These are phyloP conservation scores for Syngnathus floridae DNA, from an alignment of 2,113 vertebrate species.

Conservation along the genomic window DNA sequence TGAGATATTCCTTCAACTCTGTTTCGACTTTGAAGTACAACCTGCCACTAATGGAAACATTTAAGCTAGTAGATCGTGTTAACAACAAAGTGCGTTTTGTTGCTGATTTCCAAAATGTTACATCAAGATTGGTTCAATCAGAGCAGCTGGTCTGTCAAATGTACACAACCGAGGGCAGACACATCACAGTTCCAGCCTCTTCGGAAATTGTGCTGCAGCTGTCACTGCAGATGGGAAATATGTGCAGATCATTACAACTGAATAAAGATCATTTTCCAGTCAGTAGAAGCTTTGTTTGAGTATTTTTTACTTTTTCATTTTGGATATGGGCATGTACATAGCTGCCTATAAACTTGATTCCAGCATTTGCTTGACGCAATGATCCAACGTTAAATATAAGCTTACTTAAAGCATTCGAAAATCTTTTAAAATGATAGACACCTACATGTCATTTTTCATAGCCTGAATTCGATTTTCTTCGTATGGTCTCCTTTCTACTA, in stretches of 20 bases:
- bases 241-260: not conserved
- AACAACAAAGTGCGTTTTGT: not conserved
- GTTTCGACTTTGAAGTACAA: too few relatives aligned
- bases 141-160: not conserved
- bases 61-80: too few relatives aligned
- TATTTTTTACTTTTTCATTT: too few relatives aligned
- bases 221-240: slow-evolving; percentile 1
- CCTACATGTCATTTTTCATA: not conserved
- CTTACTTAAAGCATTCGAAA: not conserved
- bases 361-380: too few relatives aligned
- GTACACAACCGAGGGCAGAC: not conserved
- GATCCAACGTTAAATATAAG: too few relatives aligned
- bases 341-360: too few relatives aligned
- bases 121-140: not conserved
- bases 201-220: not conserved
- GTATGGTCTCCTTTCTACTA: not conserved
- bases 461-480: not conserved
- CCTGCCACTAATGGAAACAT: too few relatives aligned
- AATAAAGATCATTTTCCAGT: not conserved
- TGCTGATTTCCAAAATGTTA: not conserved
- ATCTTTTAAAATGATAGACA: not conserved
- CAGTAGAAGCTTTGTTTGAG: not conserved
- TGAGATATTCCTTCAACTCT: too few relatives aligned
- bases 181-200: not conserved
- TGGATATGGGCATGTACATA: too few relatives aligned